Base-by-base conservation (phyloP, 1,140 invertebrate genomes). In the Bemisia tabaci region DNA sequence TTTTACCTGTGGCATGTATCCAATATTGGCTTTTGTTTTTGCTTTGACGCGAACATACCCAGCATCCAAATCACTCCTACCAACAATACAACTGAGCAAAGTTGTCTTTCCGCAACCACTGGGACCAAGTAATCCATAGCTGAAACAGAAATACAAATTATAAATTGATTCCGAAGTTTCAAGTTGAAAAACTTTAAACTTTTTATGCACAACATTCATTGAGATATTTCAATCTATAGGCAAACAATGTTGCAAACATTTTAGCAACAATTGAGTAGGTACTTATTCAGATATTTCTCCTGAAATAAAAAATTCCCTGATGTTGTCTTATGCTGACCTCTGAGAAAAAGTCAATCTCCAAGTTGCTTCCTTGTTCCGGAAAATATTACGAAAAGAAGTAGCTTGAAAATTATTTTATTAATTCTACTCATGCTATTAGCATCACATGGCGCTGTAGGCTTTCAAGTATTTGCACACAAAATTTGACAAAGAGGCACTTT, bases 61-160 rank as follows among this genome's bases (percentile, higher is more conserved):
- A 0, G 84, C 82, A 74, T 91, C 86, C 1, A 92, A 76, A 60
- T 84, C 80, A 67, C 89, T 83, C 62, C 89, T 78, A 0, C 91
- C 91, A 1, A 94, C 90, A 63, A 93, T 89, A 73, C 88, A 91
- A 17, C 87, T 89, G 0, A 94, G 81, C 1, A 94, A 75, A 0
- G 91, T 94, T 0, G 91, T 90, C 79, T 91, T 90, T 26, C 87
- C 86, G 74, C 88, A 89, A 21, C 89, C 90, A 69, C 88, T 92
- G 12, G 88, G 89, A 60, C 90, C 90, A n/a, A 94, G 78, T 0
- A 94, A 78, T 61, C 91, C 90, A 75, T 93, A 92, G 71, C 87
- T 89, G 73, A 12, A 73, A 73, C 68, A 68, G 63, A 26, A 66
- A 59, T 12, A 26, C n/a, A 67, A 67, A 64, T 11, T 21, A 26